Percentiles rank a stretch among this genome's conserved stretches.
These are phyloP conservation scores for Odocoileus virginianus DNA, from an alignment of 2,113 vertebrate genomes.

Conservation along the genomic window DNA sequence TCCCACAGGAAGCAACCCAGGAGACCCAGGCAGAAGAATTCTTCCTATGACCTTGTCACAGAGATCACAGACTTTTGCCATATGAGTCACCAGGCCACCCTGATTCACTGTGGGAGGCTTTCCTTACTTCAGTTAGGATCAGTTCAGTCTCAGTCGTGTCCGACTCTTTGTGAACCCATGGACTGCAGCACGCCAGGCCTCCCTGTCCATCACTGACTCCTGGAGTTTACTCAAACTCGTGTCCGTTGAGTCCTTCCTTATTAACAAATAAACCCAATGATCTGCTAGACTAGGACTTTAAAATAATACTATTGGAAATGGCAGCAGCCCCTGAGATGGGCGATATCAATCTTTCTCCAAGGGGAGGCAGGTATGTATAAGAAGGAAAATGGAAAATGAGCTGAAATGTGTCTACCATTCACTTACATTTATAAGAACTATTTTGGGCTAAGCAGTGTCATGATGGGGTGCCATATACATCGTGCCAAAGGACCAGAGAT, in stretches of 20 bases:
- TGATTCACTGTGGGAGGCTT: neutral
- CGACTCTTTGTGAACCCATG: neutral
- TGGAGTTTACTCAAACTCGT: neutral
- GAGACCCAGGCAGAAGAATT: neutral
- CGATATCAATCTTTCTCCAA: neutral
- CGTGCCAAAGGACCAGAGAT: neutral
- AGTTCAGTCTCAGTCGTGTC: neutral
- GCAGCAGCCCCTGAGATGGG: neutral
- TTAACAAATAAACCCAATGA: neutral
- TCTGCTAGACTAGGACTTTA: neutral
- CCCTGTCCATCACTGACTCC: neutral
- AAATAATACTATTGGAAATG: neutral
- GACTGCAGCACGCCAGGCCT: neutral
- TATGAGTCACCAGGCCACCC: neutral
- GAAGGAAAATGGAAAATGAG: neutral
- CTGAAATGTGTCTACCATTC: neutral
- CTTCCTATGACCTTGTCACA: neutral
- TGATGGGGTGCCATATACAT: neutral
- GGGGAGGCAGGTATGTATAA: neutral
- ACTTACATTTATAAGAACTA: neutral
- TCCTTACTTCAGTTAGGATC: neutral
- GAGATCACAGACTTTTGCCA: neutral
- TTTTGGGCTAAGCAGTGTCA: neutral
- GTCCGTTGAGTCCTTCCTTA: neutral
- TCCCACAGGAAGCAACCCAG: neutral